These are phyloP conservation scores for Drosophila mercatorum DNA, from an alignment of 2,888 invertebrate genomes.

Conservation along the genomic window DNA sequence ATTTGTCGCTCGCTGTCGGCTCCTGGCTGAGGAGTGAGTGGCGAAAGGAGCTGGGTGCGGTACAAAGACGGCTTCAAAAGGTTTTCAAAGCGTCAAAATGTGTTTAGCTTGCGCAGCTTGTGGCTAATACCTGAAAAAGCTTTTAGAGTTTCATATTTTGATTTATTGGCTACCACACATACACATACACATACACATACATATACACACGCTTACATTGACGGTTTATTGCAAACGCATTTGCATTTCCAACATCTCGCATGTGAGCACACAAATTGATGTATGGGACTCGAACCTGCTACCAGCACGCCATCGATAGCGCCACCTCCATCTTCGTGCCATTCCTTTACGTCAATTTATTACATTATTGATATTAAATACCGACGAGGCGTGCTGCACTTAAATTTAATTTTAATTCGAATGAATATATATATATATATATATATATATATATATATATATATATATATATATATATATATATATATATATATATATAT, in stretches of 20 bases:
- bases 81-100: constrained; percentile 52
- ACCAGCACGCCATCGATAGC: constrained; percentile 10
- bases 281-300: constrained; percentile 54
- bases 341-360: constrained; percentile 50
- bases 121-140: constrained; percentile 72
- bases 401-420: constrained; percentile 48
- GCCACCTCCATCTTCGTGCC: neutral
- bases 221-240: constrained; percentile 56
- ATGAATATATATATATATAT: neutral
- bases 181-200: constrained; percentile 17
- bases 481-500: too few relatives aligned
- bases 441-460: too few relatives aligned
- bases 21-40: neutral
- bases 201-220: constrained; percentile 20
- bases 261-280: constrained; percentile 60
- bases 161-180: constrained; percentile 62
- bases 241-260: constrained; percentile 64
- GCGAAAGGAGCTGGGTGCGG: constrained; percentile 19
- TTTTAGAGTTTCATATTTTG: constrained; percentile 74
- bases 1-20: constrained; percentile 59
- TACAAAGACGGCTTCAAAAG: constrained; percentile 53
- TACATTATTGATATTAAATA: constrained; percentile 69
- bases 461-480: too few relatives aligned
- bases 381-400: constrained; percentile 30
- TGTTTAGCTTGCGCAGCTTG: constrained; percentile 52